A percentile compares a stretch with the other conserved stretches of the same genome.
Conservation (phyloP, 2,888 invertebrate species). For the Drosophila emarginata region DNA sequence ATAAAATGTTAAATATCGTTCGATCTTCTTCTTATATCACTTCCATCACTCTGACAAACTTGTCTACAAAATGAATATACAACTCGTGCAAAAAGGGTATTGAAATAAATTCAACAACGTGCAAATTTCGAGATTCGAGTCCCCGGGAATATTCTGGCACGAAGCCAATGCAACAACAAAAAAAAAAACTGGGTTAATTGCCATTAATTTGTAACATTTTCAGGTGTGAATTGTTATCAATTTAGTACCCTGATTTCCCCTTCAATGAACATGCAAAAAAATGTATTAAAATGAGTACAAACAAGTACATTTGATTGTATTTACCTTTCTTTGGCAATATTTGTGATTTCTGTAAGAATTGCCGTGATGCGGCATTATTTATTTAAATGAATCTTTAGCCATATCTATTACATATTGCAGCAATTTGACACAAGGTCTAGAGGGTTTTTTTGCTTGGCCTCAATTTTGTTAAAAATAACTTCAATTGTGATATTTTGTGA, state of each 20-base stretch:
- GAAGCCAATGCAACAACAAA: slow-evolving; percentile 26
- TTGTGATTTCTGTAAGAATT: slow-evolving; percentile 15
- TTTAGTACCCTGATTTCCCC: slow-evolving; percentile 37
- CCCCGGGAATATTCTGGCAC: slow-evolving; percentile 7
- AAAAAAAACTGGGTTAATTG: slow-evolving; percentile 60
- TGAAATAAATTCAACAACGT: not conserved
- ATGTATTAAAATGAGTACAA: not conserved
- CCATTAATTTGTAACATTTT: slow-evolving; percentile 47
- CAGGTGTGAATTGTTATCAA: slow-evolving; percentile 67
- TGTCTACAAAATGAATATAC: not conserved
- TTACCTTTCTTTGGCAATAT: slow-evolving; percentile 3
- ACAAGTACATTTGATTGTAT: not conserved
- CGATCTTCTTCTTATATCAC: too few species aligned
- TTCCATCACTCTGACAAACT: not conserved
- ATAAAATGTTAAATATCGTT: too few species aligned
- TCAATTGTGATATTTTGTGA: not conserved
- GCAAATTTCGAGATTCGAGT: not conserved
- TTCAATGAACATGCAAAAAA: slow-evolving; percentile 30
- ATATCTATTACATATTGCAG: not conserved
- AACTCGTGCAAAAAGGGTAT: not conserved
- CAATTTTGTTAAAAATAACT: not conserved
- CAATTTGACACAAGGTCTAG: not conserved
- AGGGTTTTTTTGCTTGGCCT: not conserved
- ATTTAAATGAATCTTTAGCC: slow-evolving; percentile 12
- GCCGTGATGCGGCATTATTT: slow-evolving; percentile 72